A percentile compares a stretch with the other conserved stretches of the same genome.
Conservation (phyloP, 2,113 vertebrate species). For the Sterrhoptilus dennistouni region DNA sequence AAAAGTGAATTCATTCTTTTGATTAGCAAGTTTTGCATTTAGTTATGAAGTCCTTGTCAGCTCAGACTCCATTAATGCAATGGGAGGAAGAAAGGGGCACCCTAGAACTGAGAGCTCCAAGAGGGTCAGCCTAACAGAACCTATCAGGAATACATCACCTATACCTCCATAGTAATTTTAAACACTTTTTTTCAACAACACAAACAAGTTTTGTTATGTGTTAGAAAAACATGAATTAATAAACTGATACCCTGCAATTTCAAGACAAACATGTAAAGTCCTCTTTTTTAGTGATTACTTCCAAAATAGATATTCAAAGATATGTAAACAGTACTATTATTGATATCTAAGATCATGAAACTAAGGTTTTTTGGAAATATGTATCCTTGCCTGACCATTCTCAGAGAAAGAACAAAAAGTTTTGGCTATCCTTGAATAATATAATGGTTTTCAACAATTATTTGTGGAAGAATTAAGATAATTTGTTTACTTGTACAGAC, state of each 20-base stretch:
- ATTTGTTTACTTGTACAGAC: not conserved
- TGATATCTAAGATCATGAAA: not conserved
- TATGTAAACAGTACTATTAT: not conserved
- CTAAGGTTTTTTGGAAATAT: not conserved
- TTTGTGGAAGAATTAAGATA: conserved; percentile 4
- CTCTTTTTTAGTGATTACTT: not conserved
- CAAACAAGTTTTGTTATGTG: not conserved
- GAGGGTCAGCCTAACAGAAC: not conserved
- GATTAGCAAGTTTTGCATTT: not conserved
- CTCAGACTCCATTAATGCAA: not conserved
- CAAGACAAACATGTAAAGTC: not conserved
- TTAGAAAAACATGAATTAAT: not conserved
- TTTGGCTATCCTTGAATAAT: not conserved
- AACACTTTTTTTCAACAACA: not conserved
- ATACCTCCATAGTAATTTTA: not conserved
- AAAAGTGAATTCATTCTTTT: not conserved
- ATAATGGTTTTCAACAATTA: not conserved
- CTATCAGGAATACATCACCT: not conserved
- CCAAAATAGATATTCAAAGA: not conserved
- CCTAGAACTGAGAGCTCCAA: not conserved
- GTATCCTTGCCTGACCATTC: not conserved
- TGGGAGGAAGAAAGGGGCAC: not conserved
- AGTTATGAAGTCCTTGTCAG: not conserved
- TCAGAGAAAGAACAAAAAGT: not conserved
- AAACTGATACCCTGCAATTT: not conserved